Evolutionary conservation across 2,113 vertebrate species (phyloP).

Genomic region (Siphamia tubifer): DNA sequence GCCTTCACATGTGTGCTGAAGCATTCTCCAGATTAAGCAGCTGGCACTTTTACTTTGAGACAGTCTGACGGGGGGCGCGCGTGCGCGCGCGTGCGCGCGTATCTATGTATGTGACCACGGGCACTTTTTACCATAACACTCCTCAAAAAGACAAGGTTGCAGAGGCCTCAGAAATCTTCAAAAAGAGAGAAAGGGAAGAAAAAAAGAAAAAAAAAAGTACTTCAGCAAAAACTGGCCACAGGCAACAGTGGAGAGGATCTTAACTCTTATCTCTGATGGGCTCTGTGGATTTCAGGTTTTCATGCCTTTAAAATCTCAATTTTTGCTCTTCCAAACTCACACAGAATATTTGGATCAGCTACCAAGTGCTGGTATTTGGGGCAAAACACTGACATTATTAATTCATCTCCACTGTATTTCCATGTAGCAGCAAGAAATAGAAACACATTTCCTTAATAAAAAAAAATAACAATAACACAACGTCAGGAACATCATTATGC

Average conservation of each 20-base stretch:
- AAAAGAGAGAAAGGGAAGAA: background rate
- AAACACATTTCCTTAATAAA: too few species aligned
- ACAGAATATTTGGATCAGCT: slow-evolving; percentile 24
- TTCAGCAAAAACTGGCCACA: background rate
- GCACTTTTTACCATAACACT: background rate
- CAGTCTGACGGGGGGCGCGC: background rate
- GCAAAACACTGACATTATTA: slow-evolving; percentile 22
- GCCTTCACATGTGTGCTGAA: background rate
- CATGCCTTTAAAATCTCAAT: background rate
- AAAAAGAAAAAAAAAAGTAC: background rate
- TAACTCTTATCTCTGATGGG: background rate
- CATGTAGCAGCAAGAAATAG: background rate
- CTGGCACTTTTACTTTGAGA: slow-evolving; percentile 33
- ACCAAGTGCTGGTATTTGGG: slow-evolving; percentile 24
- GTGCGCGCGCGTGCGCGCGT: too few species aligned
- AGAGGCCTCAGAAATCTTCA: background rate
- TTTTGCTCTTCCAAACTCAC: slow-evolving; percentile 1
- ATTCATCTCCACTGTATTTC: slow-evolving; percentile 29
- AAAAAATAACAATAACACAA: background rate
- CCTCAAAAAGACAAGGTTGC: slow-evolving; percentile 3
- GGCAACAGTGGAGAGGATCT: slow-evolving; percentile 15
- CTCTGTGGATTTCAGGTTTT: slow-evolving; percentile 17
- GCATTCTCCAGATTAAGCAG: slow-evolving; percentile 27
- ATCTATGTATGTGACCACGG: background rate
- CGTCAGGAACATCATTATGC: slow-evolving; percentile 9